phyloP scores from a whole-genome alignment of 2,888 invertebrate species.

The Phyllotreta cruciferae region DNA sequence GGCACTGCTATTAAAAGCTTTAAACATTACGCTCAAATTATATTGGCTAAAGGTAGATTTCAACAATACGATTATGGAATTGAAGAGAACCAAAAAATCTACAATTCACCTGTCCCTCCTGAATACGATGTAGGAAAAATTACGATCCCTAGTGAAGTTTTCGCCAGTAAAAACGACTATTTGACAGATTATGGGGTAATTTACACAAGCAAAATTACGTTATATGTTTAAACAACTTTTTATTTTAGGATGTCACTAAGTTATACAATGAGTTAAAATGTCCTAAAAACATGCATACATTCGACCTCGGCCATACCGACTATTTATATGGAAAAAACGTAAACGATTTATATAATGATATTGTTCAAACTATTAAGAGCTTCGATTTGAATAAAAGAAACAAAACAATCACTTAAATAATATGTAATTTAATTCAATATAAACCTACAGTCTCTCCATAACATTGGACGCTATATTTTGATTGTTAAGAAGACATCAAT shows the following conservation, averaged over 20 bases:
- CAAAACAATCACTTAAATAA: background rate
- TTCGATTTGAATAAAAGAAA: background rate
- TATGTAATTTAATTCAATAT: too few species aligned
- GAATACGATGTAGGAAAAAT: slow-evolving; percentile 18
- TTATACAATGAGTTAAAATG: slow-evolving; percentile 17
- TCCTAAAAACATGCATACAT: slow-evolving; percentile 11
- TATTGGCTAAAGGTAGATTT: slow-evolving; percentile 21
- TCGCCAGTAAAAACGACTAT: slow-evolving; percentile 21
- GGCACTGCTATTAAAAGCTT: slow-evolving; percentile 33
- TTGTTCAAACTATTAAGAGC: slow-evolving; percentile 3
- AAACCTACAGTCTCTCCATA: too few species aligned
- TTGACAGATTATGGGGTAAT: slow-evolving; percentile 19
- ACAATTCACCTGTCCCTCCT: slow-evolving; percentile 25
- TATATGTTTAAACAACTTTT: background rate
- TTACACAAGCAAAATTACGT: background rate
- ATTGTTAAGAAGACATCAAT: too few species aligned
- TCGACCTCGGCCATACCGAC: slow-evolving; percentile 20
- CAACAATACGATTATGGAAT: slow-evolving; percentile 25
- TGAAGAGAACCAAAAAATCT: slow-evolving; percentile 5
- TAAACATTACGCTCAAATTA: slow-evolving; percentile 31
- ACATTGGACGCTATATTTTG: too few species aligned
- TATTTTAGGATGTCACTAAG: slow-evolving; percentile 23
- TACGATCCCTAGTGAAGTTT: slow-evolving; percentile 16
- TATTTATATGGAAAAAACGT: slow-evolving; percentile 24
- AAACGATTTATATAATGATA: slow-evolving; percentile 17